Evolutionary conservation across 2,113 vertebrate species (phyloP), one percentile per base, ranked within the genome.

Genomic region (Marmota monax): DNA sequence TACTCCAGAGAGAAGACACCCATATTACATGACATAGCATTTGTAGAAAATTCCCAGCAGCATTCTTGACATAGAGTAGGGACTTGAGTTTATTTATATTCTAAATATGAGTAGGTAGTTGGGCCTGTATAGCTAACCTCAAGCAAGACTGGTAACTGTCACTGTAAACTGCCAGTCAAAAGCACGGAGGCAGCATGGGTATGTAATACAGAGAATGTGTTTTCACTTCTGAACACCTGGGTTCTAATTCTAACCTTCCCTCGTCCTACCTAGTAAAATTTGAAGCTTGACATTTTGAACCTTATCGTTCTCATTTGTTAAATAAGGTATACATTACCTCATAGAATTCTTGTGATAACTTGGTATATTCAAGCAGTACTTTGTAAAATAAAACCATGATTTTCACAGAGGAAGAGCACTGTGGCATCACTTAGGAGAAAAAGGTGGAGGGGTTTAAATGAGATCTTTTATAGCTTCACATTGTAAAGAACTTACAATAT

Each of bases 351-450:
- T 61, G 27, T 83, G 45, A 45, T n/a, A 78, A 78, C 9, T 67
- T 58, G n/a, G 3, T 74, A 12, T 25, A 69, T 8, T 22, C 69
- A 84, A 45, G 48, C 56, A 2, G 29, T 37, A 53, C 32, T 79
- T 37, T 78, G 23, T 56, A 82, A 97, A 88, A 67, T 37, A 80
- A 58, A 78, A 73, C 56, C n/a, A 91, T 25, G 53, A n/a, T 78
- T 78, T 72, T 51, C 10, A 78, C n/a, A 78, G 29, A 91, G 58
- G 4, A 94, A 77, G 76, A 93, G 9, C 14, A 61, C 8, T 56
- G 2, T 10, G 42, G 32, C 10, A 85, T 90, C 29, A n/a, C 39
- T 80, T 65, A 86, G 39, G 16, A 79, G 5, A 73, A 78, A 45
- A 92, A 87, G 32, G 11, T 39, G 32, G 39, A 67, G 58, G 74